These are phyloP conservation scores for roundworm (Caenorhabditis elegans) DNA, from an alignment of 1,140 invertebrate species.

Conservation along the genomic window DNA sequence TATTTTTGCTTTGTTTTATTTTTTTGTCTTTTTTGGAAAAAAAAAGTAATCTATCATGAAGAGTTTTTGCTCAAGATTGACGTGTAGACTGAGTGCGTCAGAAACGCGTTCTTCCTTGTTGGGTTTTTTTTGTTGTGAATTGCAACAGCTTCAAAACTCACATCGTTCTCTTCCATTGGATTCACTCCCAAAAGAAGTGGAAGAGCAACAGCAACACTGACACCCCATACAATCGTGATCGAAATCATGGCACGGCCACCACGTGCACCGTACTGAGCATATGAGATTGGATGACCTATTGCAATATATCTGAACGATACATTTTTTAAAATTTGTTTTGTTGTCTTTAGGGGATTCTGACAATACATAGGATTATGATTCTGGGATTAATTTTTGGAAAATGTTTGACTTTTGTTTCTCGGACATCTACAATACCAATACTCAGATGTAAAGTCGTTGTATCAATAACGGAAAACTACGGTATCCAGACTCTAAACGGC, in stretches of 20 bases:
- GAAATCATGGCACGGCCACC: slow-evolving; percentile 89
- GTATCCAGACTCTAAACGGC: too few species aligned
- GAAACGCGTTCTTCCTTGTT: not conserved
- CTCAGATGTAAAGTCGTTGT: too few species aligned
- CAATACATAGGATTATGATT: too few species aligned
- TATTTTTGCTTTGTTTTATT: slow-evolving; percentile 1
- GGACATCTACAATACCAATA: too few species aligned
- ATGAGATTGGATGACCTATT: slow-evolving; percentile 96
- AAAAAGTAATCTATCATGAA: not conserved
- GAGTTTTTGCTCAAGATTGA: slow-evolving; percentile 16
- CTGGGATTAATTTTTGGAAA: too few species aligned
- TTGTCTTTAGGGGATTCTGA: not conserved
- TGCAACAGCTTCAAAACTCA: slow-evolving; percentile 26
- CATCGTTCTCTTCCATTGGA: slow-evolving; percentile 75
- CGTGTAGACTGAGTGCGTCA: slow-evolving; percentile 9
- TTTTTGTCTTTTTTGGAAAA: not conserved
- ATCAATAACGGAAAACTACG: too few species aligned
- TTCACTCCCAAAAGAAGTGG: slow-evolving; percentile 94
- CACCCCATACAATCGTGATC: slow-evolving; percentile 92
- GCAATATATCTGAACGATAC: slow-evolving; percentile 85
- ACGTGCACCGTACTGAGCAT: slow-evolving; percentile 92
- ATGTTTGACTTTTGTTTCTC: too few species aligned
- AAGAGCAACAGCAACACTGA: slow-evolving; percentile 91
- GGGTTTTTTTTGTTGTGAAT: not conserved
- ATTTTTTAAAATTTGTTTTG: not conserved